phyloP scores from a whole-genome alignment of 2,113 vertebrate genomes.

The Mustela nigripes region DNA sequence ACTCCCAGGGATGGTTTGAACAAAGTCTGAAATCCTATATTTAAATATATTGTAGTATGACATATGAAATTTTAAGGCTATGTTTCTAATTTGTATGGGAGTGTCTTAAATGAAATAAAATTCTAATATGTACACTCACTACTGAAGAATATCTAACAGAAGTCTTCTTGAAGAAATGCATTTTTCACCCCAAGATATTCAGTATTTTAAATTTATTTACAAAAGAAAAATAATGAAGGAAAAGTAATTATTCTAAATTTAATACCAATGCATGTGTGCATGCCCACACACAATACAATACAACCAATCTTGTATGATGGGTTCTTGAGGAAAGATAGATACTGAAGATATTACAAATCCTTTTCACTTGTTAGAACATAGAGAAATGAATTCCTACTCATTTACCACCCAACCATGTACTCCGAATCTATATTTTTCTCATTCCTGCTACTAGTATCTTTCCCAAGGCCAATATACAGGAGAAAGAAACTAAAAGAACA shows the following conservation, averaged over 20 bases:
- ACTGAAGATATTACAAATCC: background rate
- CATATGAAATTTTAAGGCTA: background rate
- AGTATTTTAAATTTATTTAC: background rate
- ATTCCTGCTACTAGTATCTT: background rate
- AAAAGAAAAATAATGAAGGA: too few species aligned
- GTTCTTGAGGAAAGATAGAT: background rate
- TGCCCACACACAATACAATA: background rate
- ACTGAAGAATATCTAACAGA: background rate
- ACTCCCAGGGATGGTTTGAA: background rate
- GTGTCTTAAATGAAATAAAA: background rate
- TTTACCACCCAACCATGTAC: background rate
- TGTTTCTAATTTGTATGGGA: background rate
- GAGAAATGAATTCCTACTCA: background rate
- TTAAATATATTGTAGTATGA: background rate
- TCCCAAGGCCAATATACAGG: background rate
- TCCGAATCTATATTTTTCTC: background rate
- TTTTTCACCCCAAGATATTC: background rate
- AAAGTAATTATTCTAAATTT: background rate
- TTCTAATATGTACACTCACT: background rate
- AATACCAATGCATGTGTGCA: background rate
- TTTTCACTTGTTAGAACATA: background rate
- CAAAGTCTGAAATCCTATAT: background rate
- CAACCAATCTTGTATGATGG: background rate
- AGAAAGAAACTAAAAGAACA: background rate
- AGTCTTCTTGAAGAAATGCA: background rate